Base-by-base conservation (phyloP, 2,797 vertebrate genomes). In the Hyperoplus immaculatus region DNA sequence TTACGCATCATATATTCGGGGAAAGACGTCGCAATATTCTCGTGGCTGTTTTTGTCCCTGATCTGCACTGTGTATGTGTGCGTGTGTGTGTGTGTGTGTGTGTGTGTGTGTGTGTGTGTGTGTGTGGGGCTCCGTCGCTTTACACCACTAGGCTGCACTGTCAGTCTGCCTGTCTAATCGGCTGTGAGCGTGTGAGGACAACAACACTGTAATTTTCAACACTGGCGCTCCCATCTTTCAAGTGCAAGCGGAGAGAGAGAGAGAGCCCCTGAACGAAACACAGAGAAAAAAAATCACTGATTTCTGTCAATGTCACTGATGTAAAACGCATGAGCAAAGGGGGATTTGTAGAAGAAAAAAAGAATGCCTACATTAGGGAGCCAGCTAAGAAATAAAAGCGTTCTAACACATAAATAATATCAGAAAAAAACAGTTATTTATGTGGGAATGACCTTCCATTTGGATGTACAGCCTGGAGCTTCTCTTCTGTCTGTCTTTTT, bases 131-230 rank as follows among this genome's bases (percentile, higher is more conserved):
- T 83, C 69, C 42, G 16, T 84, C 72, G 62, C 83, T 87, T 88
- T 91, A 71, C 29, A 29, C 92, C 92, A 89, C 92, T 91, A 92
- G 92, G 90, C 91, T 92, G 91, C 92, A 92, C 90, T 92, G 90
- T 92, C 92, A 91, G 89, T 88, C 92, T 92, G 86, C 82, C 85
- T 78, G 89, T 90, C 88, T 90, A 85, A 90, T 88, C 84, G 80
- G 84, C 80, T 86, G 79, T 78, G 72, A 2, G 78, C 69, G 77
- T 77, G 83, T 38, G 50, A 86, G 83, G 84, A 84, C 77, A 73
- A 78, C 87, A 77, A 59, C 79, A 39, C 79, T 75, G 84, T 87
- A 82, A 76, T 88, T 80, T 81, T 84, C 87, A 29, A 81, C 73
- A 80, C 75, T 12, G 70, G 68, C 51, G 63, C 82, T 69, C 69